These are phyloP conservation scores for Lycodopsis pacificus DNA, from an alignment of 2,797 vertebrate species.

Conservation along the genomic window DNA sequence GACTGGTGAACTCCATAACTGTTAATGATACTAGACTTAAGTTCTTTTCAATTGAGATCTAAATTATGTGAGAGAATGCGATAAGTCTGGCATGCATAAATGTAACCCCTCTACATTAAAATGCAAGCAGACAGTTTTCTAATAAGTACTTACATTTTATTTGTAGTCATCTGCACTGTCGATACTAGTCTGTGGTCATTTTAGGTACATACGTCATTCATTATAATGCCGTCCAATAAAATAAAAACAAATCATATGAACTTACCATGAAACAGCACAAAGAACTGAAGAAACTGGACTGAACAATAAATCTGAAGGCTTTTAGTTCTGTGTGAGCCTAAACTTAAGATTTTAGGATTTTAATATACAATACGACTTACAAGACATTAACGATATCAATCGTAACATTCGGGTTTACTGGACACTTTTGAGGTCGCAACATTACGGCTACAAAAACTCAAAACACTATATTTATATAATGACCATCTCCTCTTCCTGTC, in stretches of 20 bases:
- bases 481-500: background rate
- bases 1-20: constrained; percentile 15
- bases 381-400: background rate
- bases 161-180: background rate
- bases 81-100: no score
- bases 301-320: background rate
- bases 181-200: background rate
- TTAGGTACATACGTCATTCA: background rate
- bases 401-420: no score
- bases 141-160: background rate
- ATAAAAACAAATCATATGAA: background rate
- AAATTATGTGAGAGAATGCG: constrained; percentile 1
- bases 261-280: background rate
- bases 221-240: background rate
- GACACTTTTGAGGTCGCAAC: no score
- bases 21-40: constrained; percentile 4
- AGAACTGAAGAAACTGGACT: background rate
- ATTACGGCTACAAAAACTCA: no score
- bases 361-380: background rate
- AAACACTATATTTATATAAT: background rate
- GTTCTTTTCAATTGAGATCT: constrained; percentile 11
- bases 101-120: background rate
- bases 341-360: background rate
- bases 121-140: background rate
- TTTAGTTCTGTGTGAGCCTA: background rate